Percentiles rank a stretch among this genome's conserved stretches.
Conservation (phyloP, 2,888 invertebrate species). For the Meteorus cinctellus region DNA sequence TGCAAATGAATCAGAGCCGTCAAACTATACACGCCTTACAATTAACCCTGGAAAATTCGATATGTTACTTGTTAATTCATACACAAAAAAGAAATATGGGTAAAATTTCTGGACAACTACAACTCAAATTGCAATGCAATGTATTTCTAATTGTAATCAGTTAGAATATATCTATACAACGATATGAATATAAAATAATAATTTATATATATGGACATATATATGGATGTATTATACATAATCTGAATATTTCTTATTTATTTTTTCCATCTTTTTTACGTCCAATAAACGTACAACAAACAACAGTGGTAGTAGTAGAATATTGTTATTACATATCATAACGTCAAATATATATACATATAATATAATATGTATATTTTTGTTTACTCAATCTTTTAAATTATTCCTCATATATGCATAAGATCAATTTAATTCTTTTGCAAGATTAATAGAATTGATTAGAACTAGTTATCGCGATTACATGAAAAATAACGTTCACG, state of each 20-base stretch:
- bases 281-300: slow-evolving; percentile 70
- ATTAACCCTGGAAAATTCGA: neutral
- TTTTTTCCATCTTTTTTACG: slow-evolving; percentile 47
- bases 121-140: slow-evolving; percentile 61
- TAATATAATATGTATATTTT: slow-evolving; percentile 50
- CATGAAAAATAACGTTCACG: slow-evolving; percentile 68
- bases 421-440: slow-evolving; percentile 4
- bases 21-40: neutral
- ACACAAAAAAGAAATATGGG: neutral
- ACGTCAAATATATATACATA: slow-evolving; percentile 65
- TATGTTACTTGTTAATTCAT: neutral
- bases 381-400: slow-evolving; percentile 44
- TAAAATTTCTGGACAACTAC: slow-evolving; percentile 13
- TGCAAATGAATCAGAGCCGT: neutral
- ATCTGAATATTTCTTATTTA: slow-evolving; percentile 64
- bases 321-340: slow-evolving; percentile 68
- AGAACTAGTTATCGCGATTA: slow-evolving; percentile 58
- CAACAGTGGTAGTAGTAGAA: slow-evolving; percentile 71
- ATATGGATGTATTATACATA: slow-evolving; percentile 42
- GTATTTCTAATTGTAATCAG: slow-evolving; percentile 65
- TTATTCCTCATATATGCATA: slow-evolving; percentile 31
- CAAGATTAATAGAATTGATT: slow-evolving; percentile 55
- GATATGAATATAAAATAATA: slow-evolving; percentile 70
- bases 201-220: slow-evolving; percentile 65
- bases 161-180: slow-evolving; percentile 67